Percentiles rank a stretch among this genome's conserved stretches.
These are phyloP conservation scores for Heliconius ethilla DNA, from an alignment of 2,888 invertebrate species.

Conservation along the genomic window DNA sequence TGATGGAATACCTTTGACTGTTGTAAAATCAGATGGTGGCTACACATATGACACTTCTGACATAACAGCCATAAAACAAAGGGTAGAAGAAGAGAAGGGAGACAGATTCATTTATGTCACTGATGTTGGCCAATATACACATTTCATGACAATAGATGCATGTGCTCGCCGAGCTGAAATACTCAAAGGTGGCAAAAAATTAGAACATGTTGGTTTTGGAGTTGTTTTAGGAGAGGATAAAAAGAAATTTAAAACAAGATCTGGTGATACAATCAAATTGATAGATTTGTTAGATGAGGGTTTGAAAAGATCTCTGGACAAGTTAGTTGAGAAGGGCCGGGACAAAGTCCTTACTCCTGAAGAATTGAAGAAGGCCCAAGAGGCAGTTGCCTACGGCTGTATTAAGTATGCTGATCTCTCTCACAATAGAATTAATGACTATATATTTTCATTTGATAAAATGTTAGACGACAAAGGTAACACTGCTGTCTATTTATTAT, in stretches of 20 bases:
- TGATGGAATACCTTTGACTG: constrained; percentile 92
- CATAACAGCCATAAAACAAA: constrained; percentile 94
- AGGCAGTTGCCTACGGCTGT: constrained; percentile 98
- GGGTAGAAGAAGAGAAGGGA: constrained; percentile 91
- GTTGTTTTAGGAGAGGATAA: constrained; percentile 99
- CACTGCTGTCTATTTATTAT: constrained; percentile 98
- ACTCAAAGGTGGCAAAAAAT: constrained; percentile 82
- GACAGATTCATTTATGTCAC: constrained; percentile 96
- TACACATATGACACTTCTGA: constrained; percentile 99
- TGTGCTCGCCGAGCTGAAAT: constrained; percentile 91
- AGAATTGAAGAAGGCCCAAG: constrained; percentile 91
- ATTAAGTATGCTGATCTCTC: constrained; percentile 99
- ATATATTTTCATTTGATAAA: constrained; percentile 98
- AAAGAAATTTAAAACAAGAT: constrained; percentile 99
- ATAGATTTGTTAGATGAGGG: constrained; percentile 96
- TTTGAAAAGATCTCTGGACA: constrained; percentile 89
- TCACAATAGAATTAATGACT: constrained; percentile 96
- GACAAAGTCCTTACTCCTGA: constrained; percentile 90
- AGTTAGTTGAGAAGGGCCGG: constrained; percentile 92
- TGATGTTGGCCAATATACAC: constrained; percentile 93
- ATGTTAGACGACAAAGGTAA: constrained; percentile 99
- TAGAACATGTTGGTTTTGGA: constrained; percentile 97
- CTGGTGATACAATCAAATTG: constrained; percentile 96
- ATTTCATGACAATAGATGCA: constrained; percentile 88
- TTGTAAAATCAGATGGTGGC: constrained; percentile 98